phyloP scores from a whole-genome alignment of 2,113 vertebrate species.

The Agelaius tricolor region DNA sequence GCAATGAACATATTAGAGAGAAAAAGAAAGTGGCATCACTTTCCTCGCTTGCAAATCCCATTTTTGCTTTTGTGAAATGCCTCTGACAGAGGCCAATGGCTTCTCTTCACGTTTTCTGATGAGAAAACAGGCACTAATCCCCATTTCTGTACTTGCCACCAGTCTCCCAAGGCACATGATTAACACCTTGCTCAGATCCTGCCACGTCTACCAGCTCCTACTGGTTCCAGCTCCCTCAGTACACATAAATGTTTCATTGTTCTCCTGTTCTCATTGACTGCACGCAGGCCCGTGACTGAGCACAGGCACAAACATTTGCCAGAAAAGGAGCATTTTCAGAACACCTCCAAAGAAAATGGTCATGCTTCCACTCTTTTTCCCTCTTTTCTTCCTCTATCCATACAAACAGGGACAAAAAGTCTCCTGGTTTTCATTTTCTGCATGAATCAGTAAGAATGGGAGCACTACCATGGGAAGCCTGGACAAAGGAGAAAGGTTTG shows the following conservation, averaged over 20 bases:
- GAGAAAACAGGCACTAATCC: neutral
- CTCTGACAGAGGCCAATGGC: neutral
- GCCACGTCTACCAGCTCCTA: neutral
- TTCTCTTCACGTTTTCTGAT: neutral
- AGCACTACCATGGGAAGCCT: neutral
- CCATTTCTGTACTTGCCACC: neutral
- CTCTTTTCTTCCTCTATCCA: neutral
- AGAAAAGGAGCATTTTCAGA: constrained; percentile 9
- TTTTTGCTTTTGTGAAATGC: neutral
- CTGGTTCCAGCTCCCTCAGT: neutral
- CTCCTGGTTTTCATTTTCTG: constrained; percentile 57
- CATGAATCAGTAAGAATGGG: constrained; percentile 49
- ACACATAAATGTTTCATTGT: constrained; percentile 29
- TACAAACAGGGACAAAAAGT: constrained; percentile 7
- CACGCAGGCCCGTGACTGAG: neutral
- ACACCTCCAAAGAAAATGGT: constrained; percentile 1
- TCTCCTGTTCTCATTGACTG: neutral
- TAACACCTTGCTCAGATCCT: constrained; percentile 42
- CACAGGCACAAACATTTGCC: neutral
- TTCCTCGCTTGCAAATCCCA: neutral
- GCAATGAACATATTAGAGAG: neutral
- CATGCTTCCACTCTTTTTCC: neutral
- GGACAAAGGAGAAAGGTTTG: neutral
- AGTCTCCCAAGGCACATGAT: neutral
- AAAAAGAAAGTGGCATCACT: neutral